Evolutionary conservation across 2,888 invertebrate genomes (phyloP).

Genomic region (Himalopsyche japonica): DNA sequence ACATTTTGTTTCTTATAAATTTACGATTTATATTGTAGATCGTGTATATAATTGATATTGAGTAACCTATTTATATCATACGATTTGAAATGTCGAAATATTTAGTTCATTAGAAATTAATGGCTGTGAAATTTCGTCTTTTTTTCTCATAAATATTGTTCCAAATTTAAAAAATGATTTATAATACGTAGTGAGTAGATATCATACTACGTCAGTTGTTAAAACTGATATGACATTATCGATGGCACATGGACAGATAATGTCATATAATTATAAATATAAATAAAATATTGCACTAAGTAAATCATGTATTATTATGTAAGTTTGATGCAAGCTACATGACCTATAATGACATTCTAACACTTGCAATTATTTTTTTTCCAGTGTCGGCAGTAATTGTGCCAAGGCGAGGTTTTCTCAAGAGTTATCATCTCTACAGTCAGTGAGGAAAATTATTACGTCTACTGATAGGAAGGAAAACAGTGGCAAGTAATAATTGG

Average conservation of each 20-base stretch:
- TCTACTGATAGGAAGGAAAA: neutral
- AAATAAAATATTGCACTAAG: neutral
- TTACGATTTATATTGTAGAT: too few species aligned
- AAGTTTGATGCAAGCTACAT: neutral
- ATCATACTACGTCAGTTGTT: too few species aligned
- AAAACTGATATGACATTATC: too few species aligned
- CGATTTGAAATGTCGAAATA: too few species aligned
- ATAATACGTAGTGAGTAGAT: too few species aligned
- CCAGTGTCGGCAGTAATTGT: neutral
- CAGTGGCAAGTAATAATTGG: neutral
- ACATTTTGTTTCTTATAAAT: too few species aligned
- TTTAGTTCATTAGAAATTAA: too few species aligned
- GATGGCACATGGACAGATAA: neutral
- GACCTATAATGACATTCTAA: neutral
- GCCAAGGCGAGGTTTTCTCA: neutral
- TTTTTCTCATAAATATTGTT: too few species aligned
- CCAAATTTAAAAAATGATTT: too few species aligned
- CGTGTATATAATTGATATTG: too few species aligned
- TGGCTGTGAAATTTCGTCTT: too few species aligned
- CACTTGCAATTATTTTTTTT: neutral
- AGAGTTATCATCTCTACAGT: neutral
- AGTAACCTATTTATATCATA: too few species aligned
- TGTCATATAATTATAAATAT: neutral
- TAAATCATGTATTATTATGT: neutral
- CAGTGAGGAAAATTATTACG: neutral